Percentiles rank a stretch among this genome's conserved stretches.
Conservation (phyloP, 2,797 vertebrate species). For the Eleutherodactylus coqui region DNA sequence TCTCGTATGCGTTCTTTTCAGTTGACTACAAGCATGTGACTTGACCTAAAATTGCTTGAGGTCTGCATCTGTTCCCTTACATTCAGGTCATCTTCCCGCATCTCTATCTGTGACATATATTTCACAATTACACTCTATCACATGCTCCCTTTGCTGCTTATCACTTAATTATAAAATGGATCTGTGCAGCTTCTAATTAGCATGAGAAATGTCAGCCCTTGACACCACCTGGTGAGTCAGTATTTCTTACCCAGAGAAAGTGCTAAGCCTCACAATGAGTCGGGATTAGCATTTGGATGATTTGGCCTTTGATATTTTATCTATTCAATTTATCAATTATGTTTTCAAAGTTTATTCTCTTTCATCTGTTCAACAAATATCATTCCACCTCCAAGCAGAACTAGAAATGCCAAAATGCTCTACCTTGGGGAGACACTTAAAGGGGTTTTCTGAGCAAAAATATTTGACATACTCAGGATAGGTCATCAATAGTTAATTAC, state of each 20-base stretch:
- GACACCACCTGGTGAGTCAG: slow-evolving; percentile 57
- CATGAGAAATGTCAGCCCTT: slow-evolving; percentile 51
- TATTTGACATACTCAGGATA: no score
- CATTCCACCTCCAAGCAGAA: not conserved
- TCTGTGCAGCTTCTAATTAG: slow-evolving; percentile 52
- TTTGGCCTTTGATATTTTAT: slow-evolving; percentile 49
- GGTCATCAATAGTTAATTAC: no score
- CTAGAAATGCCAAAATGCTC: not conserved
- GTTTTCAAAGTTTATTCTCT: slow-evolving; percentile 21
- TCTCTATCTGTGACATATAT: slow-evolving; percentile 4
- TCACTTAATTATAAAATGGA: slow-evolving; percentile 50
- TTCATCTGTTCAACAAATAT: not conserved
- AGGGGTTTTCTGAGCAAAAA: no score
- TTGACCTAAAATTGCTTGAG: not conserved
- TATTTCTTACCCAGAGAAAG: slow-evolving; percentile 26
- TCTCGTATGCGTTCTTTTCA: not conserved
- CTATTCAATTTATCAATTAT: slow-evolving; percentile 54
- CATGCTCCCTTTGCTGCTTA: slow-evolving; percentile 17
- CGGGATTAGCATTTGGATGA: slow-evolving; percentile 50
- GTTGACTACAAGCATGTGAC: not conserved
- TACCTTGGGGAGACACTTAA: not conserved
- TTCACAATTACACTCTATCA: slow-evolving; percentile 15
- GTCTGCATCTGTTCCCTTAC: not conserved
- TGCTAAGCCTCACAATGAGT: not conserved
- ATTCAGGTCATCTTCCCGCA: slow-evolving; percentile 10